A percentile compares a stretch with the other conserved stretches of the same genome.
Conservation (phyloP, 2,888 invertebrate genomes). For the Hyles lineata region DNA sequence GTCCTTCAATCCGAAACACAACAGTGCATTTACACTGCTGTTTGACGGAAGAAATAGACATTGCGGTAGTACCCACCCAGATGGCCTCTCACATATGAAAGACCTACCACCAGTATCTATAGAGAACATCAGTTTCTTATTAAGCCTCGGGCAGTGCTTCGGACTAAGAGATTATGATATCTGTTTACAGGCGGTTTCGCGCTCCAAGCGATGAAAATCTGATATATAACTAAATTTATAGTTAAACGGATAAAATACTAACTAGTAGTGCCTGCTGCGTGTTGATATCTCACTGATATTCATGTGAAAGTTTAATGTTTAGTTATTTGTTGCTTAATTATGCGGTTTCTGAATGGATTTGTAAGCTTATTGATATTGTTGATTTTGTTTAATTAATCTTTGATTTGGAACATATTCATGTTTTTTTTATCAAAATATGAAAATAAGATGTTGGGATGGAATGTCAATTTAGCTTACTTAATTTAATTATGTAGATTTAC, state of each 20-base stretch:
- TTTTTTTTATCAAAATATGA: no score
- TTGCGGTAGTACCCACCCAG: no score
- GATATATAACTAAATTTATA: conserved; percentile 18
- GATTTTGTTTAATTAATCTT: no score
- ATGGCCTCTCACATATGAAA: no score
- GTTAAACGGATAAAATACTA: conserved; percentile 7
- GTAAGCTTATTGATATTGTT: background rate
- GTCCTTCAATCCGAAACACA: no score
- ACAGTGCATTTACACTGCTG: no score
- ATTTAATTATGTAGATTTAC: no score
- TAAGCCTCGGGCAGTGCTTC: conserved; percentile 18
- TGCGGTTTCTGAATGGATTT: background rate
- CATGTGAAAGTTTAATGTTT: background rate
- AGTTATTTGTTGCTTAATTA: background rate
- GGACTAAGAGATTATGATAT: conserved; percentile 20
- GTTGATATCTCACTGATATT: background rate
- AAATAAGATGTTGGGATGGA: no score
- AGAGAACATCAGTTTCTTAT: background rate
- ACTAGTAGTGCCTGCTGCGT: background rate
- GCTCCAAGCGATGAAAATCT: conserved; percentile 21
- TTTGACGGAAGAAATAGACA: no score
- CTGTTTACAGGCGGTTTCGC: conserved; percentile 19
- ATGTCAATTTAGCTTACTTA: no score
- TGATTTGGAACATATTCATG: no score
- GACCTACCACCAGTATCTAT: no score